phyloP scores from a whole-genome alignment of 2,888 invertebrate genomes.

The Mechanitis mazaeus region DNA sequence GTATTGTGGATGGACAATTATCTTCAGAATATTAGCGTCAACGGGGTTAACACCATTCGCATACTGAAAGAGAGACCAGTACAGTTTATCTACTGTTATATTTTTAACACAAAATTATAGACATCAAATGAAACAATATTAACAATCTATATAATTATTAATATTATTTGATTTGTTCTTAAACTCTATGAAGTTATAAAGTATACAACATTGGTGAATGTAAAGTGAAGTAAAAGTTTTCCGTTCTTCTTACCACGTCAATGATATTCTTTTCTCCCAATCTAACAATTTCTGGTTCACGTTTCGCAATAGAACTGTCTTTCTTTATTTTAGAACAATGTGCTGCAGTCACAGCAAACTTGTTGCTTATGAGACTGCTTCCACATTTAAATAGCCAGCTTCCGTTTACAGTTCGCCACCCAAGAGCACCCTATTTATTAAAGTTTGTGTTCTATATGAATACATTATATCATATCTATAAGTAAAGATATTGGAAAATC shows the following conservation, averaged over 20 bases:
- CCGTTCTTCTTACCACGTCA: conserved; percentile 7
- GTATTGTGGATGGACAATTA: conserved; percentile 47
- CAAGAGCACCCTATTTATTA: conserved; percentile 36
- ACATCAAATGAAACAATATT: not conserved
- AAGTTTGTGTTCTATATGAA: too few relatives aligned
- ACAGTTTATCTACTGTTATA: not conserved
- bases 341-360: conserved; percentile 81
- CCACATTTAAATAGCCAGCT: conserved; percentile 74
- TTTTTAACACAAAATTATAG: too few relatives aligned
- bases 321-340: conserved; percentile 71
- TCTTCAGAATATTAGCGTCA: conserved; percentile 41
- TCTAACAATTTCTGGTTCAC: conserved; percentile 46
- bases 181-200: too few relatives aligned
- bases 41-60: not conserved
- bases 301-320: conserved; percentile 37
- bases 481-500: too few relatives aligned
- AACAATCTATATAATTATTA: too few relatives aligned
- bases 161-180: too few relatives aligned
- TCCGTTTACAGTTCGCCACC: conserved; percentile 42
- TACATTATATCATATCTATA: not conserved
- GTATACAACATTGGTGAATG: too few relatives aligned
- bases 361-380: conserved; percentile 79
- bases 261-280: conserved; percentile 45
- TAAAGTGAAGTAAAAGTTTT: too few relatives aligned
- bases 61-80: not conserved